phyloP scores from a whole-genome alignment of 2,113 vertebrate genomes.

The Anolis sagrei region DNA sequence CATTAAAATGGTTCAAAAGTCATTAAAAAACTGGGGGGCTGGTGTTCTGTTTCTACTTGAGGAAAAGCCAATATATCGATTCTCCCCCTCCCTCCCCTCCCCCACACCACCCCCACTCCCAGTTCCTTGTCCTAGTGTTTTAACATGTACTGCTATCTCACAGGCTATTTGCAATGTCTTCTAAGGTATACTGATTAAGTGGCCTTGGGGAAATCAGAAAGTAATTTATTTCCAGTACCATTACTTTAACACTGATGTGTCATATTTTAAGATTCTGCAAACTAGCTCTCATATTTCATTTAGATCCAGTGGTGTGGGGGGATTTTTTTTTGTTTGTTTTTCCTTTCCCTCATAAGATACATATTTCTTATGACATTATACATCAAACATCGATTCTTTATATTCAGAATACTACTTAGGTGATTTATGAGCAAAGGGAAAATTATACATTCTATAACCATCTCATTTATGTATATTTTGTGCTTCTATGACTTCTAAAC shows the following conservation, averaged over 20 bases:
- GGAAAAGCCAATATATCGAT: no score
- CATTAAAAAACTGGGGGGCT: no score
- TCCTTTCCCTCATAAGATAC: slow-evolving; percentile 11
- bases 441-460: slow-evolving; percentile 31
- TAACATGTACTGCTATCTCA: not conserved
- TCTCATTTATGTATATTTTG: slow-evolving; percentile 31
- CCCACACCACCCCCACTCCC: no score
- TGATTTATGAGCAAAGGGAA: slow-evolving; percentile 21
- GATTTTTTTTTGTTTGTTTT: slow-evolving; percentile 1
- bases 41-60: no score
- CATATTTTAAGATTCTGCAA: slow-evolving; percentile 16
- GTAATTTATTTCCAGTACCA: not conserved
- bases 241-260: not conserved
- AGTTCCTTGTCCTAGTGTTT: no score
- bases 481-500: not conserved
- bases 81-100: no score
- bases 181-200: not conserved
- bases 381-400: slow-evolving; percentile 12
- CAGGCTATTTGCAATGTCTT: not conserved
- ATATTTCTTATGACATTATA: slow-evolving; percentile 27
- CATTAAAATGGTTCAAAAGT: no score
- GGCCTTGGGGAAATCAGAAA: not conserved
- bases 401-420: slow-evolving; percentile 43
- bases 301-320: slow-evolving; percentile 27
- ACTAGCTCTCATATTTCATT: slow-evolving; percentile 8